Evolutionary conservation across 2,888 invertebrate species (phyloP).

Genomic region (Sinhomidia bicolor): DNA sequence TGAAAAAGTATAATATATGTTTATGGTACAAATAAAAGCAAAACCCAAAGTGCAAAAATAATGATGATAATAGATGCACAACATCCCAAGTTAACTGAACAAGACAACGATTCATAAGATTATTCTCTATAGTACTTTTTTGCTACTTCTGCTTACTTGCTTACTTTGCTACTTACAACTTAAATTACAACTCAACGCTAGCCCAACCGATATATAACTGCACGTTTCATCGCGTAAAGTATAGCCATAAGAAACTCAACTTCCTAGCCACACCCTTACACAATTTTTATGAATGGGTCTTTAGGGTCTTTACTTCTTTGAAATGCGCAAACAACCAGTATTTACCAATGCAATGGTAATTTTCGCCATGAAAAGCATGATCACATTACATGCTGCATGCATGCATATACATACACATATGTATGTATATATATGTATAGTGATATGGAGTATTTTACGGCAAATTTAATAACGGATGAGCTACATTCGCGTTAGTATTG

Average conservation of each 20-base stretch:
- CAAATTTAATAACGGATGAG: conserved; percentile 1
- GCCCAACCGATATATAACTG: neutral
- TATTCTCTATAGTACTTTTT: neutral
- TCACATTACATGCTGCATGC: neutral
- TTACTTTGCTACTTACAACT: neutral
- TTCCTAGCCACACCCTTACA: conserved; percentile 72
- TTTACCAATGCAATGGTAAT: neutral
- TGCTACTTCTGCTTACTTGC: neutral
- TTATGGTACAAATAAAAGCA: neutral
- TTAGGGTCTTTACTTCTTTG: neutral
- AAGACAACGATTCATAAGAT: neutral
- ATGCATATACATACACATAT: neutral
- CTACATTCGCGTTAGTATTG: neutral
- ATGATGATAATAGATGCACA: neutral
- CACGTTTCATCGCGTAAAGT: neutral
- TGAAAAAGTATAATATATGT: neutral
- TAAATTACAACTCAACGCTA: neutral
- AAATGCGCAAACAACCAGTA: neutral
- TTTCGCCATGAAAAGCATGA: neutral
- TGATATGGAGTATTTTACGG: neutral
- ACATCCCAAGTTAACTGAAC: too few relatives aligned
- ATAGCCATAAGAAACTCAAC: conserved; percentile 39
- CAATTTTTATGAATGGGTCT: conserved; percentile 71
- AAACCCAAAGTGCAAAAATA: neutral
- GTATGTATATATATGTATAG: too few relatives aligned